These are phyloP conservation scores for Polydrusus cervinus DNA, from an alignment of 2,888 invertebrate genomes.

Conservation along the genomic window DNA sequence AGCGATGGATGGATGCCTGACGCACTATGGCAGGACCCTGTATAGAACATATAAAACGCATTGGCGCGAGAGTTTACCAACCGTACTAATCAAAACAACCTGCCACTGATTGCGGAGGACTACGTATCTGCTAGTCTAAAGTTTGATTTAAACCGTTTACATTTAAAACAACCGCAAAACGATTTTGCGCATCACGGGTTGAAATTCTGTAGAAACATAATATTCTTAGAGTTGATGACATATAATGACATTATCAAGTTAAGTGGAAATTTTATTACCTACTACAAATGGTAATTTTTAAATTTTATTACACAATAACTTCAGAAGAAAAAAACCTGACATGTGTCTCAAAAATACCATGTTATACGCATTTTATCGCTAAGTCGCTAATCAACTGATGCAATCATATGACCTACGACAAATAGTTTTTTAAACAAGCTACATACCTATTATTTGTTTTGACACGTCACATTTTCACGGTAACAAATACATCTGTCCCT, in stretches of 20 bases:
- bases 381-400: too few relatives aligned
- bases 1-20: too few relatives aligned
- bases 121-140: constrained; percentile 33
- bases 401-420: too few relatives aligned
- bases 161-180: constrained; percentile 27
- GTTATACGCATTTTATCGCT: too few relatives aligned
- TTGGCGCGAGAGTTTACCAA: constrained; percentile 24
- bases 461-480: too few relatives aligned
- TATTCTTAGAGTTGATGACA: constrained; percentile 25
- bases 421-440: too few relatives aligned
- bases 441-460: too few relatives aligned
- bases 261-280: constrained; percentile 28
- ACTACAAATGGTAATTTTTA: background rate
- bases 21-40: too few relatives aligned
- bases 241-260: constrained; percentile 14
- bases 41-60: background rate
- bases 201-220: constrained; percentile 10
- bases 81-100: background rate
- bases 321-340: background rate
- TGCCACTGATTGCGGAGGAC: constrained; percentile 12
- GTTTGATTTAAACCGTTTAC: constrained; percentile 37
- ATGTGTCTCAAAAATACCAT: too few relatives aligned
- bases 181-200: constrained; percentile 32
- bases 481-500: too few relatives aligned
- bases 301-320: too few relatives aligned